Evolutionary conservation across 2,888 invertebrate genomes (phyloP).

Genomic region (Pollenia amentaria): DNA sequence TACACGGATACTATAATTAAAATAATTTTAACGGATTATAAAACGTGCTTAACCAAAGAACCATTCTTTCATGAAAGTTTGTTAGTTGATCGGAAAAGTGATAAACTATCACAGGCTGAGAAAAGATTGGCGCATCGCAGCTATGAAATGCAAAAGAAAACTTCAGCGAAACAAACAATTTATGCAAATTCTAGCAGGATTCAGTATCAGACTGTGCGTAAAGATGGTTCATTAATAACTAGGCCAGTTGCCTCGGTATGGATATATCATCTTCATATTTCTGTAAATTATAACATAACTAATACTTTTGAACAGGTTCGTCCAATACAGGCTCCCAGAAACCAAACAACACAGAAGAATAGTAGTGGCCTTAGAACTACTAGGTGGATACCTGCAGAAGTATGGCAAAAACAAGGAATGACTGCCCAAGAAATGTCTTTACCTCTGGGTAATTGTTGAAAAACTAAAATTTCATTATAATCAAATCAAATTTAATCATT

Average conservation of each 20-base stretch:
- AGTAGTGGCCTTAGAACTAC: conserved; percentile 85
- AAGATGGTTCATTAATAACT: conserved; percentile 87
- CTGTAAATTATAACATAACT: no score
- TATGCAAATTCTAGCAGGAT: conserved; percentile 84
- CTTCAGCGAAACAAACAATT: conserved; percentile 88
- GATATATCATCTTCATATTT: conserved; percentile 19
- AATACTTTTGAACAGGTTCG: conserved; percentile 85
- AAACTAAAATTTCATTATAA: background rate
- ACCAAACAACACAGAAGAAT: conserved; percentile 77
- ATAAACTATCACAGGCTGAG: conserved; percentile 96
- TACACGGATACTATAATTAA: conserved; percentile 94
- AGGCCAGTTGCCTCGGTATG: conserved; percentile 89
- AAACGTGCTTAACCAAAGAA: conserved; percentile 89
- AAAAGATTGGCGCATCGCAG: conserved; percentile 95
- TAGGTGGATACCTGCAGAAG: conserved; percentile 94
- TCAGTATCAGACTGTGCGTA: conserved; percentile 87
- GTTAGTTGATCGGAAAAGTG: conserved; percentile 96
- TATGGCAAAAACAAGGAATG: conserved; percentile 97
- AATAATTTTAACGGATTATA: conserved; percentile 88
- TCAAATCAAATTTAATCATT: background rate
- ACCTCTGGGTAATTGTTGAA: conserved; percentile 88
- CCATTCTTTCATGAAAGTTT: conserved; percentile 98
- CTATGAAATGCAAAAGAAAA: conserved; percentile 97
- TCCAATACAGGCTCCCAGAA: conserved; percentile 91
- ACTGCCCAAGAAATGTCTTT: conserved; percentile 97